These are phyloP conservation scores for Eclectus roratus DNA, from an alignment of 2,113 vertebrate genomes.

Conservation along the genomic window DNA sequence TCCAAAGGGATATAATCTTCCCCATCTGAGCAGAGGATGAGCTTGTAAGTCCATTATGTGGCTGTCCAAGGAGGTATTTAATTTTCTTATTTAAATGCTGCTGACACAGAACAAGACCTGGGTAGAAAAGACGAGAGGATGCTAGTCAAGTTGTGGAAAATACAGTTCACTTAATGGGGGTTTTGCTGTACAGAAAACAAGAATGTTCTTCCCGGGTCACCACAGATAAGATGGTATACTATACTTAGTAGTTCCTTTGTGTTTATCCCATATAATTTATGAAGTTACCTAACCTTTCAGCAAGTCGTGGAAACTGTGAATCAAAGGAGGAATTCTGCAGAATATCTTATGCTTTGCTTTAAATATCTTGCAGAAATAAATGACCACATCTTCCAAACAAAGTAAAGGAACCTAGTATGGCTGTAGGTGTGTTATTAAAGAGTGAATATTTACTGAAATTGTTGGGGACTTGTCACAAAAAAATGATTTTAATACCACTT, in stretches of 20 bases:
- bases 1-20: not conserved
- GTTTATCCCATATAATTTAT: not conserved
- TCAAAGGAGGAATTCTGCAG: not conserved
- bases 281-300: not conserved
- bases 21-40: not conserved
- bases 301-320: not conserved
- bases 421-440: not conserved
- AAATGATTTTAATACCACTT: not conserved
- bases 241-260: not conserved
- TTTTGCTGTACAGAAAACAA: not conserved
- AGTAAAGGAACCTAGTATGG: not conserved
- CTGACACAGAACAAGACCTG: not conserved
- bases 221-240: not conserved
- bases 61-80: not conserved
- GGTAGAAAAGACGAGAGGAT: not conserved
- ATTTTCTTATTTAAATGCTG: conserved; percentile 16
- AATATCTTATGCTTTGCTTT: not conserved
- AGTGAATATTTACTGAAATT: not conserved
- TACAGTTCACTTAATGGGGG: not conserved
- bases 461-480: not conserved
- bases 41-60: conserved; percentile 4
- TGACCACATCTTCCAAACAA: not conserved
- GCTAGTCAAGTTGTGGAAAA: not conserved
- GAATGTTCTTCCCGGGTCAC: not conserved
- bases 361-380: not conserved